Evolutionary conservation across 2,797 vertebrate species (phyloP).

Genomic region (Chelmon rostratus): DNA sequence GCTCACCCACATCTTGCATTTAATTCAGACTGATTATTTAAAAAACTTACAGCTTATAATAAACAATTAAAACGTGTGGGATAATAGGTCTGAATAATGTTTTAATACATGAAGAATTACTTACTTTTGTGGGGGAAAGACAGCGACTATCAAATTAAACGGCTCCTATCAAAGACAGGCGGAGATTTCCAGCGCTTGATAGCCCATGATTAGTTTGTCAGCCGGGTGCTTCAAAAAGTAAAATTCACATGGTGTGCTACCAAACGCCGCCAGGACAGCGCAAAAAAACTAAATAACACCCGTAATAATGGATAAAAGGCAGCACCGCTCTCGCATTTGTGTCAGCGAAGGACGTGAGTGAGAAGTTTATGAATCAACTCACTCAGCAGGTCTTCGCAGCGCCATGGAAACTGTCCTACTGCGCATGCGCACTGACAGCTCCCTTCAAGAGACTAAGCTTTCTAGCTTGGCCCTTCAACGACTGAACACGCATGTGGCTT

Average conservation of each 20-base stretch:
- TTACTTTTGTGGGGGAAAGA: slow-evolving; percentile 49
- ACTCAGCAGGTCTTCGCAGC: slow-evolving; percentile 57
- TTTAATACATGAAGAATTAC: slow-evolving; percentile 7
- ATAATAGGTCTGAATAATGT: not conserved
- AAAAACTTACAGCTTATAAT: not conserved
- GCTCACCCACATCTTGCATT: not conserved
- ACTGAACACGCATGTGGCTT: not conserved
- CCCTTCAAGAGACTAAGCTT: not conserved
- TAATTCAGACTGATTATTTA: not conserved
- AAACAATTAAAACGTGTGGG: not conserved
- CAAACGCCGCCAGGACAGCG: too few species aligned
- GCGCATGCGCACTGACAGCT: slow-evolving; percentile 65
- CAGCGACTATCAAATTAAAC: not conserved
- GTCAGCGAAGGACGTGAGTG: slow-evolving; percentile 33
- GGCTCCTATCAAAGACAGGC: slow-evolving; percentile 7
- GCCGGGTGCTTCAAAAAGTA: slow-evolving; percentile 25
- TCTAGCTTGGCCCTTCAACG: not conserved
- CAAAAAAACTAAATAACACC: rapidly evolving
- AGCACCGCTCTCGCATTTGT: slow-evolving; percentile 3
- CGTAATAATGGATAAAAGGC: not conserved
- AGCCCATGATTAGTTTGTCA: slow-evolving; percentile 26
- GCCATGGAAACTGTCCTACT: slow-evolving; percentile 71
- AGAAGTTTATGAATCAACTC: slow-evolving; percentile 73
- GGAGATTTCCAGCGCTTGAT: slow-evolving; percentile 34
- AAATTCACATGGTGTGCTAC: not conserved